Conservation (phyloP, 2,113 vertebrate genomes). For the Vombatus ursinus region DNA sequence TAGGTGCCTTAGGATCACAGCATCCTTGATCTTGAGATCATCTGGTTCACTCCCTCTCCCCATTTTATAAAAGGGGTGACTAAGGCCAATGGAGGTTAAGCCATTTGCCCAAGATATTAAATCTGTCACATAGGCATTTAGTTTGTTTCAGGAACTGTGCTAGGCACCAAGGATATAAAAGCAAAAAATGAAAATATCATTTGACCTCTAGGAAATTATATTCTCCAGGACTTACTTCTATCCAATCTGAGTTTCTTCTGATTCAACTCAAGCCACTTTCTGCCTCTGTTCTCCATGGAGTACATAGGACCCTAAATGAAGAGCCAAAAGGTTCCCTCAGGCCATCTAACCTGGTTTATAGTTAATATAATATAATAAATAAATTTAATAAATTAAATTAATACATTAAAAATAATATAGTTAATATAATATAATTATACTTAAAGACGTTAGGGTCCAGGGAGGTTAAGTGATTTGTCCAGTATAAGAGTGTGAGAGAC, state of each 20-base stretch:
- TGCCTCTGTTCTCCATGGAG: slow-evolving; percentile 58
- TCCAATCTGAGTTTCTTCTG: slow-evolving; percentile 58
- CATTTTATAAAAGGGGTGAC: background rate
- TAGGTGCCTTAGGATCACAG: background rate
- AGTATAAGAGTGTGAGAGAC: background rate
- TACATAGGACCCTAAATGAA: slow-evolving; percentile 62
- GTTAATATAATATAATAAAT: background rate
- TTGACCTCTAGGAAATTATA: background rate
- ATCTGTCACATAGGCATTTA: background rate
- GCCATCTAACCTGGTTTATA: background rate
- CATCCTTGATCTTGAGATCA: background rate
- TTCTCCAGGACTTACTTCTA: slow-evolving; percentile 1
- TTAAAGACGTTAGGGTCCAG: background rate
- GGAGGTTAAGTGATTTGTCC: background rate
- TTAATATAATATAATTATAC: too few relatives aligned
- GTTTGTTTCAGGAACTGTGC: background rate
- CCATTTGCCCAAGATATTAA: background rate
- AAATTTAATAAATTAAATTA: too few relatives aligned
- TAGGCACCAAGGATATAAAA: background rate
- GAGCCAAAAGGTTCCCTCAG: slow-evolving; percentile 28
- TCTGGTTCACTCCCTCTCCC: background rate
- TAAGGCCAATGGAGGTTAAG: background rate
- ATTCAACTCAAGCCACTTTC: slow-evolving; percentile 54
- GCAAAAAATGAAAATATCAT: background rate
- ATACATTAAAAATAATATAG: too few relatives aligned